A percentile compares a stretch with the other conserved stretches of the same genome.
phyloP scores from a whole-genome alignment of 2,113 vertebrate species.

The Bettongia penicillata region DNA sequence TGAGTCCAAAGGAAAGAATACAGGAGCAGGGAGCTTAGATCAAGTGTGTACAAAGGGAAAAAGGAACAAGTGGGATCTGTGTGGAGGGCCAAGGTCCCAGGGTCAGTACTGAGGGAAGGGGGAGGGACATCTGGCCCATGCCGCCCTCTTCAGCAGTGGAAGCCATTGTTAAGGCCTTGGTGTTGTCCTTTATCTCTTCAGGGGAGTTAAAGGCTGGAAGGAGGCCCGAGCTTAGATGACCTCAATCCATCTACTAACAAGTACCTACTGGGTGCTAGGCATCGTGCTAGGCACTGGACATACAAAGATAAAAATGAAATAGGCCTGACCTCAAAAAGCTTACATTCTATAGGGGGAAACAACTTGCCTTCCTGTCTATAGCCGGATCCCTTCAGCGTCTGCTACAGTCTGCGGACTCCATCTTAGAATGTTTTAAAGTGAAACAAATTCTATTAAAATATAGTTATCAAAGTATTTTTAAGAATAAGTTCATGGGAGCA shows the following conservation, averaged over 20 bases:
- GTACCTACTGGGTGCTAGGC: background rate
- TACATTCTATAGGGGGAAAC: background rate
- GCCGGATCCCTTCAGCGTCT: too few species aligned
- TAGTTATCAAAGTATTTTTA: too few species aligned
- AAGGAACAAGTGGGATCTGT: background rate
- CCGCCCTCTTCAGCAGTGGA: background rate
- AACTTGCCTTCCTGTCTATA: too few species aligned
- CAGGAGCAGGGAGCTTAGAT: background rate
- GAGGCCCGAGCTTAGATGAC: too few species aligned
- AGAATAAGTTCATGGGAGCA: too few species aligned
- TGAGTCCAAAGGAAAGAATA: background rate
- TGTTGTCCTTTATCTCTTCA: background rate
- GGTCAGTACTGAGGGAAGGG: background rate
- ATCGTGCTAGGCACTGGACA: background rate
- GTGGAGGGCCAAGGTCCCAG: background rate
- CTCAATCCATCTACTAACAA: background rate
- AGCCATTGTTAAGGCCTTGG: background rate
- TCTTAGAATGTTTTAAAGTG: too few species aligned
- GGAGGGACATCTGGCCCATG: too few species aligned
- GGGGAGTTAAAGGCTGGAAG: background rate
- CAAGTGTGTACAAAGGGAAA: background rate
- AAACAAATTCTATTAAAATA: too few species aligned
- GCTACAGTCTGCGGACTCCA: too few species aligned
- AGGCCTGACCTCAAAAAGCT: background rate
- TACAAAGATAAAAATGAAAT: background rate